phyloP scores from a whole-genome alignment of 2,888 invertebrate species.

The Limnephilus auricula region DNA sequence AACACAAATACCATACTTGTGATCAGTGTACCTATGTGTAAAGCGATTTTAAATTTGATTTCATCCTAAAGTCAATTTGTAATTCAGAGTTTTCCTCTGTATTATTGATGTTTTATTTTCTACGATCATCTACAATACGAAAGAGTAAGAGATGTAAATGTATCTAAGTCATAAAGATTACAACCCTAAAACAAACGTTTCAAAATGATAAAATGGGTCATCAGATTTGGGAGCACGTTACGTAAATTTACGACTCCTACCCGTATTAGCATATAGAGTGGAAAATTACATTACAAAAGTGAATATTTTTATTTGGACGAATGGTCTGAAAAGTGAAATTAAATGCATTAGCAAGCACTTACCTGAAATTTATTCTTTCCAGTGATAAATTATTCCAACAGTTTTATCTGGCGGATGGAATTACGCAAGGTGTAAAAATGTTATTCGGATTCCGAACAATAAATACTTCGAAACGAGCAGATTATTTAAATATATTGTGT shows the following conservation, averaged over 20 bases:
- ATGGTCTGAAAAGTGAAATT: not conserved
- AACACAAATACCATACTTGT: too few relatives aligned
- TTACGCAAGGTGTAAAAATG: not conserved
- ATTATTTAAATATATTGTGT: not conserved
- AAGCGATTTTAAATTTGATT: not conserved
- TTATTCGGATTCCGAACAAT: not conserved
- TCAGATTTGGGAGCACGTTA: not conserved
- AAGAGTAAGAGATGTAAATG: not conserved
- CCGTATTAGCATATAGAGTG: not conserved
- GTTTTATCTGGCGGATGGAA: conserved; percentile 12
- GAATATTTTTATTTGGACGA: not conserved
- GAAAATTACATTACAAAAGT: not conserved
- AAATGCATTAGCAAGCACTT: conserved; percentile 3
- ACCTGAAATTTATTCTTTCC: not conserved
- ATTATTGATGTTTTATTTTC: not conserved
- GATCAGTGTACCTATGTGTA: not conserved
- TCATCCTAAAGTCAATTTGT: not conserved
- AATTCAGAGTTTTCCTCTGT: not conserved
- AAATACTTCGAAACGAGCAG: not conserved
- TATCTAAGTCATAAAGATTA: not conserved
- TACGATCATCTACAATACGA: not conserved
- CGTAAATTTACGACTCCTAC: not conserved
- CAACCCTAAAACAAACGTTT: not conserved
- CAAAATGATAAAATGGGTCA: not conserved
- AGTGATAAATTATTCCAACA: not conserved